Base-by-base conservation (phyloP, 2,113 vertebrate genomes). In the Tricholaema leucomelas region DNA sequence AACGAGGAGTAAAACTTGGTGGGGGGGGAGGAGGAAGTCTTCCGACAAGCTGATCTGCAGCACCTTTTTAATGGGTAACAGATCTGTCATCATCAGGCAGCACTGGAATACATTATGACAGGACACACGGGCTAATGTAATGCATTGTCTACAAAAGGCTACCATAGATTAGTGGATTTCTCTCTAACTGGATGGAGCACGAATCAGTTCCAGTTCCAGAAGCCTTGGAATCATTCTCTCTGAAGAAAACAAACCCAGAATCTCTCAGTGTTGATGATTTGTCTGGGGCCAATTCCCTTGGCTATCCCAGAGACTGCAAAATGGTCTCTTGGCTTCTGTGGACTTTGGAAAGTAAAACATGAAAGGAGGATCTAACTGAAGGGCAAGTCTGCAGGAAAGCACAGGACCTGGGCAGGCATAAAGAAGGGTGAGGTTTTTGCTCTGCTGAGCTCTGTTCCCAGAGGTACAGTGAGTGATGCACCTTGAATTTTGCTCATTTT, bases 51-150 rank as follows among this genome's bases (percentile, higher is more conserved):
- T 91, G 84, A 74, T 93, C 84, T 94, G 94, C 87, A 93, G 81
- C 96, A 96, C 84, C 91, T 94, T 92, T 95, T 87, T 94, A 95
- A 96, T 94, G 81, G 81, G 63, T 92, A 95, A 94, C 92, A 93
- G 92, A 92, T 87, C 66, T 94, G 92, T 91, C 38, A 3, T 96
- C 86, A 88, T 73, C 92, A 85, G 63, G 5, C 76, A 88, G 90
- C 84, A 66, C 78, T 96, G 66, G 74, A 94, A 94, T 87, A 52
- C 38, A 84, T 92, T 70, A 88, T 90, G 93, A 85, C 86, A 93
- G 88, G 91, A 90, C 74, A 82, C 78, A 66, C 50, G 55, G 71
- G 86, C 83, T 90, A 75, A 87, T 61, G 67, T 50, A 96, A 78
- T 7, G 55, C 70, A n/a, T 55, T 84, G 55, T 63, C 86, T 92